Evolutionary conservation across 1,140 invertebrate genomes (phyloP).

Genomic region (Amyelois transitella): DNA sequence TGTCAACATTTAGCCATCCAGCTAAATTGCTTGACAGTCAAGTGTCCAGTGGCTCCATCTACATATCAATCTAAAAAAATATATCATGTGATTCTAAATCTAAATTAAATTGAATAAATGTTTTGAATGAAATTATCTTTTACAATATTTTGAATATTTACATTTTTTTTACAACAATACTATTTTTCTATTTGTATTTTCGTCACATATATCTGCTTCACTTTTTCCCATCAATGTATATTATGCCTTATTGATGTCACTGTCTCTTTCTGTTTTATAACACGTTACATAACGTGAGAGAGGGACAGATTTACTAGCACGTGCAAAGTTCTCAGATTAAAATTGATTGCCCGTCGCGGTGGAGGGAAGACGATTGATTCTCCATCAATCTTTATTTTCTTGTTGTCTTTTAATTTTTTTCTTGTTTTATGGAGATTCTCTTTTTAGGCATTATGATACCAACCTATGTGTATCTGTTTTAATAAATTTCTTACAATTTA

Average conservation of each 20-base stretch:
- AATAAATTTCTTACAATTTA: no score
- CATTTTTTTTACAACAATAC: background rate
- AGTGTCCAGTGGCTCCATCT: no score
- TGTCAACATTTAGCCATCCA: no score
- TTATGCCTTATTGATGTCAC: conserved; percentile 37
- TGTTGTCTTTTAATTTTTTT: conserved; percentile 17
- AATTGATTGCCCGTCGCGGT: conserved; percentile 65
- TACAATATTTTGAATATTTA: no score
- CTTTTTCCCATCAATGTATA: background rate
- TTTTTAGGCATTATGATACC: background rate
- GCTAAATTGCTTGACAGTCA: no score
- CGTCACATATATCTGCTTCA: background rate
- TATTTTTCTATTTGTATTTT: background rate
- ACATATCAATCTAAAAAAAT: no score
- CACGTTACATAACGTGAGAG: conserved; percentile 3
- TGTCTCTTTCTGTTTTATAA: conserved; percentile 28
- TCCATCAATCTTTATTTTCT: conserved; percentile 69
- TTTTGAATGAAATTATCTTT: no score
- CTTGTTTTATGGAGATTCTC: conserved; percentile 7
- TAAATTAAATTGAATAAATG: no score
- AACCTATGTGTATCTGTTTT: background rate
- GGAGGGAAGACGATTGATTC: conserved; percentile 62
- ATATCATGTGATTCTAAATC: no score
- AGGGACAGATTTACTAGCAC: conserved; percentile 26
- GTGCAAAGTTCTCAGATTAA: conserved; percentile 59